Percentiles rank a stretch among this genome's conserved stretches.
Evolutionary conservation across 2,113 vertebrate genomes (phyloP).

Genomic region (pig (Sus scrofa)): T2T-Sscrofa CM001155.3:8805001-8805500

Average conservation of each 20-base stretch:
- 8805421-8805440: no score
- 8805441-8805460: rapidly evolving
- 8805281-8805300: background rate
- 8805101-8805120: background rate
- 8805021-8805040: rapidly evolving
- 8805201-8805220: background rate
- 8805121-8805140: rapidly evolving
- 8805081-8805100: background rate
- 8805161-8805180: background rate
- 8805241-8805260: background rate
- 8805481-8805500: rapidly evolving
- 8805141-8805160: background rate
- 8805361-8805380: rapidly evolving
- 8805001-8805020: rapidly evolving
- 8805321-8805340: background rate
- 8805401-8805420: background rate
- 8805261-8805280: background rate
- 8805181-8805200: rapidly evolving
- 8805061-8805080: background rate
- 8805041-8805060: no score
- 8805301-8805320: background rate
- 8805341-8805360: rapidly evolving
- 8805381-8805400: rapidly evolving
- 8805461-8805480: background rate
- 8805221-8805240: background rate